Percentiles rank a stretch among this genome's conserved stretches.
These are phyloP conservation scores for Suricata suricatta DNA, from an alignment of 2,113 vertebrate species.

Conservation along the genomic window DNA sequence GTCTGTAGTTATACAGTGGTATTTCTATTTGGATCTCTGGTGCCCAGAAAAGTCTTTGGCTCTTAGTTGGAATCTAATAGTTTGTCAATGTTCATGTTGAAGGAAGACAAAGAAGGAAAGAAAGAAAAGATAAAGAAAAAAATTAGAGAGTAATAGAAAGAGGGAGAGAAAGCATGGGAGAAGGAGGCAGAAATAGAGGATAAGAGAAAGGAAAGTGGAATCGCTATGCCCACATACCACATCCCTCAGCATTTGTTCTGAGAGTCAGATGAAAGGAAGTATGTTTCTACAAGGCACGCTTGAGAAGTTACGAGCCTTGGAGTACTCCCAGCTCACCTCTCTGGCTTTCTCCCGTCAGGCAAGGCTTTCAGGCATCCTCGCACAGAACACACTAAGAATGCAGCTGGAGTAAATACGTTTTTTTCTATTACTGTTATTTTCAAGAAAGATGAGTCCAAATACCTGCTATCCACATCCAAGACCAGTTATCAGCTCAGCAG, in stretches of 20 bases:
- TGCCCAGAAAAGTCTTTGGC: not conserved
- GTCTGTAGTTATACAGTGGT: not conserved
- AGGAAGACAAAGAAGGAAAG: not conserved
- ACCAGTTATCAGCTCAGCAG: not conserved
- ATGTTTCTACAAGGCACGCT: accelerated
- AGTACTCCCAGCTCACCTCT: not conserved
- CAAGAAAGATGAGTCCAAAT: slow-evolving; percentile 60
- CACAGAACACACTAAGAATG: not conserved
- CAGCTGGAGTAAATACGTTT: slow-evolving; percentile 15
- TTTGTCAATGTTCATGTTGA: not conserved
- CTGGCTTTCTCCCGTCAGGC: not conserved
- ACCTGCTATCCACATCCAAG: slow-evolving; percentile 52
- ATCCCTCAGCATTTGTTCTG: not conserved
- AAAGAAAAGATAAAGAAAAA: not conserved
- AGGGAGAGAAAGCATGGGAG: not conserved
- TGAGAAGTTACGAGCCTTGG: not conserved
- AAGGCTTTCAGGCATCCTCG: not conserved
- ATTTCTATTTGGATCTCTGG: not conserved
- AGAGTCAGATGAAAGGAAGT: not conserved
- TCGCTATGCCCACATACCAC: not conserved
- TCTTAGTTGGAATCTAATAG: not conserved
- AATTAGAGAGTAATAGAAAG: not conserved
- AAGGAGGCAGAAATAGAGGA: not conserved
- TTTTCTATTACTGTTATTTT: slow-evolving; percentile 70
- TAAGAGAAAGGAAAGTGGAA: not conserved